These are phyloP conservation scores for Drosophila serrata DNA, from an alignment of 1,140 invertebrate species.

Conservation along the genomic window DNA sequence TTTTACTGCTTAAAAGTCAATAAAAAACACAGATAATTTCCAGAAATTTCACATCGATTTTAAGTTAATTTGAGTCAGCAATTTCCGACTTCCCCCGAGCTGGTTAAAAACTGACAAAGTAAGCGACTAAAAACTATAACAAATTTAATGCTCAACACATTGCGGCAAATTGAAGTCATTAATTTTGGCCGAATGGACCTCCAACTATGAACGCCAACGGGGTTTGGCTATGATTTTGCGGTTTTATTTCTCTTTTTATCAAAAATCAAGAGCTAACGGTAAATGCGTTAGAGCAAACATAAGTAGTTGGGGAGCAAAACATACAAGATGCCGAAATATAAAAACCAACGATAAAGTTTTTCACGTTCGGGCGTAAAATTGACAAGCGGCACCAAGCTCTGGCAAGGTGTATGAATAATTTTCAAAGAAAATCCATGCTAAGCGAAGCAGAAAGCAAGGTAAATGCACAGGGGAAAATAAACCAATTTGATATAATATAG, in stretches of 20 bases:
- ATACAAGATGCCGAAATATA: constrained; percentile 12
- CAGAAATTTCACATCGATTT: constrained; percentile 31
- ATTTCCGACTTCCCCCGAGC: constrained; percentile 23
- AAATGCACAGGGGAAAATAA: background rate
- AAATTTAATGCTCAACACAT: constrained; percentile 61
- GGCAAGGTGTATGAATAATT: constrained; percentile 50
- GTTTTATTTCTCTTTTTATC: constrained; percentile 13
- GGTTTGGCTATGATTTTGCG: constrained; percentile 32
- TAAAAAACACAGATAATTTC: constrained; percentile 3
- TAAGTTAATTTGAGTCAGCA: constrained; percentile 26
- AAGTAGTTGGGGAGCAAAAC: constrained; percentile 3
- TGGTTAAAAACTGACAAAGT: constrained; percentile 18
- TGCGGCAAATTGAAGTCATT: constrained; percentile 64
- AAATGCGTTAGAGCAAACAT: constrained; percentile 22
- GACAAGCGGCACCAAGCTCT: constrained; percentile 56
- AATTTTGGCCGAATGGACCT: constrained; percentile 57
- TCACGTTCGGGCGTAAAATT: constrained; percentile 48
- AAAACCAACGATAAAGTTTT: constrained; percentile 52
- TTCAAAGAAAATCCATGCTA: constrained; percentile 27
- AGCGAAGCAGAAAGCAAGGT: constrained; percentile 24
- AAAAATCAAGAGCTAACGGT: constrained; percentile 53
- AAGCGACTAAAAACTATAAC: constrained; percentile 39
- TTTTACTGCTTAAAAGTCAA: background rate
- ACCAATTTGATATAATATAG: background rate
- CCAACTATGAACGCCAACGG: constrained; percentile 34